phyloP scores from a whole-genome alignment of 2,888 invertebrate genomes.

The Boloria euphrosyne region DNA sequence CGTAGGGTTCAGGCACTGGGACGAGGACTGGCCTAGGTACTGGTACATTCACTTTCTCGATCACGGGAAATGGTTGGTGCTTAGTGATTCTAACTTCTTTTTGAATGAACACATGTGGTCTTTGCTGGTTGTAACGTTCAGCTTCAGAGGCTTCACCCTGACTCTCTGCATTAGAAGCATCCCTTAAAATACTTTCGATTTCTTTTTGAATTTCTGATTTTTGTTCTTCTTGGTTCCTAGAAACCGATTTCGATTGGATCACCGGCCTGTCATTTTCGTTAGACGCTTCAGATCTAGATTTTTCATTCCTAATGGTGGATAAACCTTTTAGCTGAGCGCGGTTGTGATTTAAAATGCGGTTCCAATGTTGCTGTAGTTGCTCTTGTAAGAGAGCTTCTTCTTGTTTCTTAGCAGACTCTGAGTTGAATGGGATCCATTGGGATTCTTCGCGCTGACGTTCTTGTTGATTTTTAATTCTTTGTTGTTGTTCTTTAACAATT shows the following conservation, averaged over 20 bases:
- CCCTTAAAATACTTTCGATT: conserved; percentile 36
- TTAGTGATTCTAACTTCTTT: conserved; percentile 51
- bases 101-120: conserved; percentile 46
- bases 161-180: conserved; percentile 4
- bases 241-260: conserved; percentile 51
- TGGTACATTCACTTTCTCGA: conserved; percentile 47
- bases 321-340: conserved; percentile 38
- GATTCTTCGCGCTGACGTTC: conserved; percentile 29
- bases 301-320: conserved; percentile 24
- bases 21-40: conserved; percentile 50
- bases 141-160: conserved; percentile 48
- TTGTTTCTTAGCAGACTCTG: conserved; percentile 34
- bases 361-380: no score
- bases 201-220: conserved; percentile 49
- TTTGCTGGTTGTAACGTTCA: conserved; percentile 49
- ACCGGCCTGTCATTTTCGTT: conserved; percentile 32
- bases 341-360: no score
- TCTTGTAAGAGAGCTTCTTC: conserved; percentile 5
- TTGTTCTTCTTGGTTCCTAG: conserved; percentile 51
- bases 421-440: conserved; percentile 42
- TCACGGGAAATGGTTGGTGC: conserved; percentile 45
- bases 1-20: conserved; percentile 53
- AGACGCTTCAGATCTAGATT: conserved; percentile 20
- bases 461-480: conserved; percentile 13
- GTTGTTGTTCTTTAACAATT: conserved; percentile 12